Evolutionary conservation across 2,888 invertebrate species (phyloP), one percentile per base, ranked within the genome.

Genomic region (Epinotia brunnichana): DNA sequence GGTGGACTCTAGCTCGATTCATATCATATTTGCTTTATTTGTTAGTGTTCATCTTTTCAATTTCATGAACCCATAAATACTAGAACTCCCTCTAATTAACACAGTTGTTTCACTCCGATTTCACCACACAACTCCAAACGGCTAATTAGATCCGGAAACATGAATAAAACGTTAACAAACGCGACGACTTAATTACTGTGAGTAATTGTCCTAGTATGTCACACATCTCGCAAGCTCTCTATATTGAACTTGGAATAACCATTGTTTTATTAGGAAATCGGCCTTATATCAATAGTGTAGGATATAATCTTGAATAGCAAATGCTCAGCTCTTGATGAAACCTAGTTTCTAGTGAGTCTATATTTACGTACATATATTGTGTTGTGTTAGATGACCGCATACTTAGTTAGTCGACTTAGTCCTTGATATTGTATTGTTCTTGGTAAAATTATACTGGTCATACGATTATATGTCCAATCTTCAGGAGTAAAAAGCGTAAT

Each of bases 181-280:
- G 41, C 17, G 67, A 29, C 71, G 67, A 35, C 57, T 59, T 73
- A 73, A 73, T 69, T 69, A 56, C 64, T 35, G 21, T 24, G 62
- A 69, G 67, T 73, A 73, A 69, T 73, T 69, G 68, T 69, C 68
- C 57, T 73, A 57, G 62, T 57, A 63, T 56, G 72, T 41, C 69
- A 69, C 62, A 61, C 73, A 51, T 69, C 56, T 56, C 64, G 56
- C 56, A 61, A 61, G 70, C 75, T 76, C 75, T 77, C 78, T 51
- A 19, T 57, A 72, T 62, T 68, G 48, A 39, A 62, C 57, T 68
- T 29, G 10, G 48, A 53, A 62, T 68, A 78, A 76, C 76, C 75
- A 74, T 62, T 56, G 15, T 53, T 19, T 39, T 53, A 53, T 53
- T 53, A 5, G 19, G 19, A 39, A 39, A 41, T 5, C 13, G 3